Conservation (phyloP, 2,888 invertebrate genomes). For the Disparrhopalites patrizii region DNA sequence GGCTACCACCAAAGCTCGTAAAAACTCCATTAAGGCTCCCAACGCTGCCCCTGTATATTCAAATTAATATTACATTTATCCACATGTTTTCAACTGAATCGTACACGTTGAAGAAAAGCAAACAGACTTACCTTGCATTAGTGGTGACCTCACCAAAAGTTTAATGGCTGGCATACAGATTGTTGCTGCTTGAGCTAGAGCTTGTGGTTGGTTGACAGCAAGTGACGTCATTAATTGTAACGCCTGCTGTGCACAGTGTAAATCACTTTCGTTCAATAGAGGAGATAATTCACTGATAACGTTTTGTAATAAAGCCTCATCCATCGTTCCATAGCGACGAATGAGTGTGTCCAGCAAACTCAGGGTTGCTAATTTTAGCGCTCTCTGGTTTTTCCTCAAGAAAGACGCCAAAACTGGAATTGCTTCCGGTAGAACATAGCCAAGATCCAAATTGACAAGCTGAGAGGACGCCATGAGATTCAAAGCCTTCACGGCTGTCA, state of each 20-base stretch:
- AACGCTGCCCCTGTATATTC: conserved; percentile 73
- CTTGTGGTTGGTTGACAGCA: conserved; percentile 71
- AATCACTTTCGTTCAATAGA: conserved; percentile 85
- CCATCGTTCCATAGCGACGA: conserved; percentile 44
- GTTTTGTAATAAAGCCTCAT: conserved; percentile 38
- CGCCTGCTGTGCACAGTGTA: conserved; percentile 93
- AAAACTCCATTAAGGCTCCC: conserved; percentile 83
- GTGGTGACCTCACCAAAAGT: conserved; percentile 79
- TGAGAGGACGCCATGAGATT: conserved; percentile 91
- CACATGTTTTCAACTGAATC: no score
- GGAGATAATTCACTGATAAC: conserved; percentile 67
- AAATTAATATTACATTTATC: background rate
- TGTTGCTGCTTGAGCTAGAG: conserved; percentile 66
- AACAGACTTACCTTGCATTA: conserved; percentile 69
- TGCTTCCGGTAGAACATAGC: conserved; percentile 65
- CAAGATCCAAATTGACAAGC: conserved; percentile 52
- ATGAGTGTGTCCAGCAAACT: conserved; percentile 85
- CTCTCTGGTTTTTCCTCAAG: conserved; percentile 92
- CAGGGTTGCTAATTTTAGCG: conserved; percentile 84
- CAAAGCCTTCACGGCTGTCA: conserved; percentile 93
- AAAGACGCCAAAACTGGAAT: conserved; percentile 91
- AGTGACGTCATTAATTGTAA: conserved; percentile 77
- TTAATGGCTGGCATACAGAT: conserved; percentile 81
- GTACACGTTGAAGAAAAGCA: background rate
- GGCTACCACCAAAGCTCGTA: conserved; percentile 83